Evolutionary conservation across 2,888 invertebrate genomes (phyloP), one percentile per base, ranked within the genome.

Genomic region (Ganaspis brasiliensis): DNA sequence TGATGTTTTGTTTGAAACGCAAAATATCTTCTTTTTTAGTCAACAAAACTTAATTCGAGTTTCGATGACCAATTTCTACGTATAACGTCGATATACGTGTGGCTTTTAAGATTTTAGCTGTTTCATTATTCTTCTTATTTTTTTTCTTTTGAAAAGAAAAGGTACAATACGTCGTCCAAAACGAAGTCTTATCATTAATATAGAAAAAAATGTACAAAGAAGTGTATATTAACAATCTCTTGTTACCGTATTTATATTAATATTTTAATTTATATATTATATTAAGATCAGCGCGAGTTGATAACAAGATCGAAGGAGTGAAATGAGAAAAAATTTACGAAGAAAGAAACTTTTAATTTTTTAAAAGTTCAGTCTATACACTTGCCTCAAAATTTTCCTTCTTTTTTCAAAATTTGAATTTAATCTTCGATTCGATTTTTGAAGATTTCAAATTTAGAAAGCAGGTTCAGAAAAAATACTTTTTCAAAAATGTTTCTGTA

Each of bases 161-260:
- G 67, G 9, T 45, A 67, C 40, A 67, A 24, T 63, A 67, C 45
- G 40, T 49, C 85, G 82, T 82, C 79, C 83, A 87, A 86, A 83
- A 87, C 84, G 84, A 82, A 81, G 78, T 83, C 84, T 85, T 83
- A 84, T 81, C 77, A 74, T 78, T 81, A 75, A 79, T 84, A 86
- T 87, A 85, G 86, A 86, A 83, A 89, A n/a, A 87, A 90, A 91
- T 91, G 87, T 91, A 91, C 90, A 91, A 90, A 90, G 89, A 91
- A 91, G 89, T 90, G 88, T 89, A 90, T 89, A 90, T 88, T 88
- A 88, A 89, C 87, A 87, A 88, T 88, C 86, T 88, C 85, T 83
- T 87, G 84, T 83, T 82, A 84, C 80, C 76, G 83, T 84, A 85
- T 87, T 82, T 85, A 82, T 84, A 84, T 78, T 79, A 76, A 80